Conservation (phyloP, 2,113 vertebrate genomes). For the Cairina moschata region DNA sequence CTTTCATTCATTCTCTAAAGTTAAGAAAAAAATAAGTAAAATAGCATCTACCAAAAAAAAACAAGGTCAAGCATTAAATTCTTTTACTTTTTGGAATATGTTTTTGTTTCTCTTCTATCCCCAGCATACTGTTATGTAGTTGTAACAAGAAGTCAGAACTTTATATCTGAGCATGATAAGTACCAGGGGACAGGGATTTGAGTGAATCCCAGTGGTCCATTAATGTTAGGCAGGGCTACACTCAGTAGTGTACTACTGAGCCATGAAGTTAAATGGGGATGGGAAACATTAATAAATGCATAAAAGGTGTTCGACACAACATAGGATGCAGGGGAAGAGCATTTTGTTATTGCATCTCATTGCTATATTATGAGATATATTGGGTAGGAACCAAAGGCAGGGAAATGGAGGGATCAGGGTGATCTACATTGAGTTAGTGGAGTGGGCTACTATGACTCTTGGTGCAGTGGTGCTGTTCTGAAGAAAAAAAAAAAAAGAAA, state of each 20-base stretch:
- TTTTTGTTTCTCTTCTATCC: neutral
- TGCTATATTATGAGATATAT: neutral
- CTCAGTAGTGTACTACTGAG: neutral
- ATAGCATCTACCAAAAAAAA: neutral
- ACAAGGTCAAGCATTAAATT: neutral
- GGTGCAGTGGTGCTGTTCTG: neutral
- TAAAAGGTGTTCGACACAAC: neutral
- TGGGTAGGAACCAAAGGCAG: neutral
- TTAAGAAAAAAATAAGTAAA: neutral
- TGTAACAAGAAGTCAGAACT: neutral
- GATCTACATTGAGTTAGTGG: neutral
- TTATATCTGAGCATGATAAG: neutral
- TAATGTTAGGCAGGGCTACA: neutral
- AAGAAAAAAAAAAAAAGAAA: neutral
- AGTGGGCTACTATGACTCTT: neutral
- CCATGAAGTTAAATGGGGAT: neutral
- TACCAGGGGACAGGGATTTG: rapidly evolving
- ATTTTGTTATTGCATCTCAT: neutral
- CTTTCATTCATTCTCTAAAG: neutral
- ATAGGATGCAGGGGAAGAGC: neutral
- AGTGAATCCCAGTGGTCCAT: too few relatives aligned
- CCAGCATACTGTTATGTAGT: neutral
- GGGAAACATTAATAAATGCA: neutral
- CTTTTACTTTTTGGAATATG: neutral
- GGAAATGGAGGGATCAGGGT: neutral